Percentiles rank a stretch among this genome's conserved stretches.
Evolutionary conservation across 2,797 vertebrate genomes (phyloP).

Genomic region (Anomalospiza imberbis): DNA sequence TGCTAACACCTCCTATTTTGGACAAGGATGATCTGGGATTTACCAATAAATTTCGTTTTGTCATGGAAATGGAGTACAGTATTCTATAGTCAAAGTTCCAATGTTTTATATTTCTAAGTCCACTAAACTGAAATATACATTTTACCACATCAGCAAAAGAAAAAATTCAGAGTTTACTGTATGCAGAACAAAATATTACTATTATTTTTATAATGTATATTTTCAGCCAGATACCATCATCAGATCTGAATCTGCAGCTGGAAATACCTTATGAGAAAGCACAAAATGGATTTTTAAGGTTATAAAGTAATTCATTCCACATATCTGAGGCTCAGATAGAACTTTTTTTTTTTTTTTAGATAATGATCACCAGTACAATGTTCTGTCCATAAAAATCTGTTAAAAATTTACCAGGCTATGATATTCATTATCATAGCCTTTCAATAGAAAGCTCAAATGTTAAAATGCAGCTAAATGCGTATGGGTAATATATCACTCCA

Average conservation of each 20-base stretch:
- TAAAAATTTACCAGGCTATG: conserved; percentile 30
- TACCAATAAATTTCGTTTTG: neutral
- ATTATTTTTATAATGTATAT: neutral
- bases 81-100: neutral
- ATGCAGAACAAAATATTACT: neutral
- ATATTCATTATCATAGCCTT: conserved; percentile 1
- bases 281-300: conserved; percentile 20
- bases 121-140: neutral
- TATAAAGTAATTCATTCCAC: neutral
- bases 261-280: neutral
- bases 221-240: neutral
- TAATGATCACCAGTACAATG: neutral
- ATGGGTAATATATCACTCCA: neutral
- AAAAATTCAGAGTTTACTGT: neutral
- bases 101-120: neutral
- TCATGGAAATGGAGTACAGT: neutral
- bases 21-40: neutral
- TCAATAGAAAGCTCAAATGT: neutral
- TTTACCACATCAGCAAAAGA: neutral
- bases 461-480: neutral
- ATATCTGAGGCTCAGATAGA: neutral
- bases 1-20: neutral
- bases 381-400: conserved; percentile 19
- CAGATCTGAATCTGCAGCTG: neutral
- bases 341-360: neutral